phyloP scores from a whole-genome alignment of 2,113 vertebrate species.

The Ceratotherium simum region DNA sequence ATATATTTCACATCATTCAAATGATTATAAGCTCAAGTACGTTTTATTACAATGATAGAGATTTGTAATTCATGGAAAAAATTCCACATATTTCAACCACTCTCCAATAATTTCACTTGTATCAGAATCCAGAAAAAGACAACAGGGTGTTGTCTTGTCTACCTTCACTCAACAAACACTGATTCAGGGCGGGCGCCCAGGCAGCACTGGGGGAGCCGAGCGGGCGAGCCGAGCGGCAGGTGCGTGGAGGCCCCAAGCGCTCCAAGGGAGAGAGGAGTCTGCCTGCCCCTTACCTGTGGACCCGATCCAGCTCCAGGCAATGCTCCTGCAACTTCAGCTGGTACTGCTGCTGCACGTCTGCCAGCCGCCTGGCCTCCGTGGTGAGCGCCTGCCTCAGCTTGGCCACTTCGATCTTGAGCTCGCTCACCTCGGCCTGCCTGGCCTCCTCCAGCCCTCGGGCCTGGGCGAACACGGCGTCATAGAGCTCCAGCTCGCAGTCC shows the following conservation, averaged over 20 bases:
- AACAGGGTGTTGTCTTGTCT: background rate
- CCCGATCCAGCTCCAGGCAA: constrained; percentile 84
- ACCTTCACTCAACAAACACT: background rate
- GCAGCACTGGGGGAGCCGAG: background rate
- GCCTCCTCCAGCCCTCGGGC: constrained; percentile 82
- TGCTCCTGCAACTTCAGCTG: constrained; percentile 80
- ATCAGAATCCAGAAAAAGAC: background rate
- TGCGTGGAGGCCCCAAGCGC: no score
- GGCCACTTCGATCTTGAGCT: constrained; percentile 85
- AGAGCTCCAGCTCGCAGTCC: constrained; percentile 88
- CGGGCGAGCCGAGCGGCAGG: no score
- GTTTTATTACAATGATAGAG: background rate
- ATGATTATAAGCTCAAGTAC: background rate
- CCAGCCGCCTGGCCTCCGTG: constrained; percentile 74
- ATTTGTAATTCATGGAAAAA: background rate
- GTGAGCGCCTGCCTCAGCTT: constrained; percentile 83
- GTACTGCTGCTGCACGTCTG: constrained; percentile 79
- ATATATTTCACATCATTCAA: background rate
- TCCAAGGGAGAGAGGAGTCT: no score
- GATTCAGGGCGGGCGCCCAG: background rate
- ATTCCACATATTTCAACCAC: background rate
- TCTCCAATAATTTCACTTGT: background rate
- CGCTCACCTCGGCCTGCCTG: constrained; percentile 86
- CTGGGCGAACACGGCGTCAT: constrained; percentile 80
- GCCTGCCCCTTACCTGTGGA: constrained; percentile 83